Evolutionary conservation across 2,888 invertebrate species (phyloP).

Genomic region (Hylaea fasciaria): DNA sequence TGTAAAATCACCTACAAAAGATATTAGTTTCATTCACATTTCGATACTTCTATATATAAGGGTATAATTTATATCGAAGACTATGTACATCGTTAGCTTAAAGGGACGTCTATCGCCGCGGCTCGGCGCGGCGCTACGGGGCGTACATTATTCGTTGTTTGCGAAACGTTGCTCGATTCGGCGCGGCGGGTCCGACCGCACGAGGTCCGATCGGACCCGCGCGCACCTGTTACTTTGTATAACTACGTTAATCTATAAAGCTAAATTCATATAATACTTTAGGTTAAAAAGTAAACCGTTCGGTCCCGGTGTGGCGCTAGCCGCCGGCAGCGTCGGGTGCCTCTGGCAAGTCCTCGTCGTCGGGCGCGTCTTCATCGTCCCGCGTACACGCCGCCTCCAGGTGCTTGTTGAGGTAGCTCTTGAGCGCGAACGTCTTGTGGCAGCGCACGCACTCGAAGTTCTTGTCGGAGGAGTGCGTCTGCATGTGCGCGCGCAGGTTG

Average conservation of each 20-base stretch:
- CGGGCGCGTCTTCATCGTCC: slow-evolving; percentile 84
- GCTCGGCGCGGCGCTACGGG: slow-evolving; percentile 73
- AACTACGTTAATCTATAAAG: slow-evolving; percentile 77
- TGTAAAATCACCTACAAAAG: slow-evolving; percentile 86
- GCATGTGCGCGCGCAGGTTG: slow-evolving; percentile 98
- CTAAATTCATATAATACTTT: slow-evolving; percentile 84
- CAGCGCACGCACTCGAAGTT: slow-evolving; percentile 96
- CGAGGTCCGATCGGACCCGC: slow-evolving; percentile 47
- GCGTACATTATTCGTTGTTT: slow-evolving; percentile 84
- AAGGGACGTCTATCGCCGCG: slow-evolving; percentile 78
- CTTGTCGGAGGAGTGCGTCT: slow-evolving; percentile 97
- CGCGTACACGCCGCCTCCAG: slow-evolving; percentile 96
- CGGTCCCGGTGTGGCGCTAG: slow-evolving; percentile 73
- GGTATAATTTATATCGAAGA: slow-evolving; percentile 80
- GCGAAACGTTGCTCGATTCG: slow-evolving; percentile 83
- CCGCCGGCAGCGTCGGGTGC: slow-evolving; percentile 57
- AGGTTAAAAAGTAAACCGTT: slow-evolving; percentile 76
- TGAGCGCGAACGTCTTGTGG: slow-evolving; percentile 97
- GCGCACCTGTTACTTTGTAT: slow-evolving; percentile 71
- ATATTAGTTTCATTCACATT: slow-evolving; percentile 85
- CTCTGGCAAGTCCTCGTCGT: slow-evolving; percentile 50
- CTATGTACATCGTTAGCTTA: slow-evolving; percentile 78
- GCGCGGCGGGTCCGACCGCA: slow-evolving; percentile 59
- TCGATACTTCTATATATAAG: slow-evolving; percentile 82
- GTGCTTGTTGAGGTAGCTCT: slow-evolving; percentile 98